Base-by-base conservation (phyloP, 2,888 invertebrate genomes). In the Oligia strigilis region DNA sequence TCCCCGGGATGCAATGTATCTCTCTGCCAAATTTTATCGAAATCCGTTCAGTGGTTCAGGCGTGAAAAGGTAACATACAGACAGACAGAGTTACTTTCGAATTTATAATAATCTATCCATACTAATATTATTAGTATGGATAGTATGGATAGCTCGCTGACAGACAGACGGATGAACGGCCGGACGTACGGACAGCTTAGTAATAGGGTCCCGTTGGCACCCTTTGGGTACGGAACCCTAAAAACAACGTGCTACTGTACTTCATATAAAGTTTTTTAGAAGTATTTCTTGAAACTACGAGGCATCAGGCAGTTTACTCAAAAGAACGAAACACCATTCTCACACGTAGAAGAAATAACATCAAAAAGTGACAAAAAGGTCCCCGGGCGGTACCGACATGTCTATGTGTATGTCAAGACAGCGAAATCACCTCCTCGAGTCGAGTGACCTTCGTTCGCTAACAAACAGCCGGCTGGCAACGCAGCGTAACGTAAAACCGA, bases 381-480 rank as follows among this genome's bases (percentile, higher is more conserved):
- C 66, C 49, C 46, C 75, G 62, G 58, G 40, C 55, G 64, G 66
- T 72, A 84, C 74, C 52, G 49, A 70, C 72, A 69, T 80, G 71
- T 78, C 74, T 82, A 78, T 81, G 77, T 86, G 81, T 84, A 86
- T 84, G 84, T 82, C 83, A 89, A 89, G 90, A 91, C 89, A 88
- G 89, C 90, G 83, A 90, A 91, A 88, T 90, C 89, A 88, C 89
- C 90, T 88, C 89, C 89, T 92, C 90, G 90, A 90, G 92, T 90
- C 90, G 93, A 92, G 94, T 95, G 96, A 96, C 96, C 96, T 96
- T 96, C 96, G 95, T 91, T 88, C 89, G 91, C 88, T 85, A 87
- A 88, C 93, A 88, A 92, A 91, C 94, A 90, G 91, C 95, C 94
- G 95, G 95, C 94, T 95, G 95, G 96, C 94, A 96, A 96, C 96